phyloP scores from a whole-genome alignment of 2,888 invertebrate genomes.

The Drosophila affinis region DNA sequence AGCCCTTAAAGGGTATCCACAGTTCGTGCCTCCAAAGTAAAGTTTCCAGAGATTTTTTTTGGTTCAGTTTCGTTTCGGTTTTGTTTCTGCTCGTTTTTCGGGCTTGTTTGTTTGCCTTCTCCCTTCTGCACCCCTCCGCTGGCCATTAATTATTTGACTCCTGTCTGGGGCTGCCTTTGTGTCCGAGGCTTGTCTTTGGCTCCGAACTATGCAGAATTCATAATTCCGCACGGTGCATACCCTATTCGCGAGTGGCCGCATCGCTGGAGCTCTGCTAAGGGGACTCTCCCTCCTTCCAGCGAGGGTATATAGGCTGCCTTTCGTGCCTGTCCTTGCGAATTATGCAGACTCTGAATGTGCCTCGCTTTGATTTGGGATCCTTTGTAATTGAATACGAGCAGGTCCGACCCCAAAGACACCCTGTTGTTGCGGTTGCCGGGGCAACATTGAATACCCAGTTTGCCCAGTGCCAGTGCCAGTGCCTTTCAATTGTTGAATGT shows the following conservation, averaged over 20 bases:
- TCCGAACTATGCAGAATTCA: constrained; percentile 63
- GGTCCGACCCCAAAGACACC: constrained; percentile 48
- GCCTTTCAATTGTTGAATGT: constrained; percentile 21
- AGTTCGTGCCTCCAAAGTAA: neutral
- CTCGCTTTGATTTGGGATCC: constrained; percentile 41
- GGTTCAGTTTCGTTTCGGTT: constrained; percentile 36
- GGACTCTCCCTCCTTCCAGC: neutral
- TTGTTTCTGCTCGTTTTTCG: constrained; percentile 58
- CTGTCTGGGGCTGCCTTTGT: constrained; percentile 63
- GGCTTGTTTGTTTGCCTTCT: constrained; percentile 40
- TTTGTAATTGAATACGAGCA: constrained; percentile 72
- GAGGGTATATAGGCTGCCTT: neutral
- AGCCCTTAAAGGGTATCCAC: neutral
- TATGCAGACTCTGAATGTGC: constrained; percentile 50
- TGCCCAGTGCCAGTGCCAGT: too few relatives aligned
- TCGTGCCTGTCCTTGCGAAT: constrained; percentile 19
- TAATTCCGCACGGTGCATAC: constrained; percentile 53
- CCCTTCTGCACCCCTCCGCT: constrained; percentile 13
- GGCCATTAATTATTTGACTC: constrained; percentile 75
- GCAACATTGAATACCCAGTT: neutral
- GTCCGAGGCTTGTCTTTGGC: constrained; percentile 46
- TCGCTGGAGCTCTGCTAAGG: constrained; percentile 1
- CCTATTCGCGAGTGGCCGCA: neutral
- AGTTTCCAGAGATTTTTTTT: constrained; percentile 24
- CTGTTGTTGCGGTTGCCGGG: constrained; percentile 15